Base-by-base conservation (phyloP, 2,888 invertebrate genomes). In the Idaea aversata region DNA sequence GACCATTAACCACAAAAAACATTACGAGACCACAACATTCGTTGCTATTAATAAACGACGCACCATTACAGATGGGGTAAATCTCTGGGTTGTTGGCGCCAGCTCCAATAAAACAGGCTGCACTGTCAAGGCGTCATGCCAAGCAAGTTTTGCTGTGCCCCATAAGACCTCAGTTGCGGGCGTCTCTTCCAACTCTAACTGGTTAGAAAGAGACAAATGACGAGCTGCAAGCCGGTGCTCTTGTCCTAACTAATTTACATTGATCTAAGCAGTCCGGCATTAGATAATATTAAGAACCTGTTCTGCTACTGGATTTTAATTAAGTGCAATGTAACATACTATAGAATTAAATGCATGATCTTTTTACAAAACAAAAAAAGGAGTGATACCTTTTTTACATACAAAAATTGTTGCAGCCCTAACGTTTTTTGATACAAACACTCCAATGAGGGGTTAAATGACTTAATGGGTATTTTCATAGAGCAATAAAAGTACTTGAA, bases 111-210 rank as follows among this genome's bases (percentile, higher is more conserved):
- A 84, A 86, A 82, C 81, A 83, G 82, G 81, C 82, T 76, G 80
- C 76, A 68, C 77, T 83, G 87, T 88, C 88, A 87, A 87, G 87
- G 84, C 83, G 78, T 75, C 66, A 74, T 87, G 88, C 88, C 88
- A 88, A 88, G 82, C 85, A 82, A 87, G 82, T 88, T 87, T 80
- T 78, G 70, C 74, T 67, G 67, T 68, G 71, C 73, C 73, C 69
- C 70, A 67, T 74, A 57, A 62, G 6, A 63, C 63, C 57, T 67
- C 67, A 68, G 63, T 66, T 63, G 65, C 59, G 65, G 36, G 35
- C 47, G 64, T 73, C 73, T 64, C 67, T 36, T 57, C 65, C 65
- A 0, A 63, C 66, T 70, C 57, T 62, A 64, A 36, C 60, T 61
- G 57, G 61, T 63, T 58, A 60, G 66, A 73, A 34, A 71, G 57